Conservation (phyloP, 1,140 invertebrate genomes). For the Aethina tumida region DNA sequence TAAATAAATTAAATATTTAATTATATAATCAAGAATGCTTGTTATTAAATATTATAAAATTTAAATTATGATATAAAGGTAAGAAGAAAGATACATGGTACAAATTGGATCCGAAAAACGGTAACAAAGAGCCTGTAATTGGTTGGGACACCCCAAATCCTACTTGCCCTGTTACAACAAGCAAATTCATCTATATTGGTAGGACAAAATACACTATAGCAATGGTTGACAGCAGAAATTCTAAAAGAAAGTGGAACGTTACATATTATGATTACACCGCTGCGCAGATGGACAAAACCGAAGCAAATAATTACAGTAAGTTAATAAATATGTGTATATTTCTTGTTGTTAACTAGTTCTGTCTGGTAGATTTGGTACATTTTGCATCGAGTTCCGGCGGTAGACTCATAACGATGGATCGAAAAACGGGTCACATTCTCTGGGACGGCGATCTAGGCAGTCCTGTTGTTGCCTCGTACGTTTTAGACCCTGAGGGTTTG, state of each 20-base stretch:
- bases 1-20: too few relatives aligned
- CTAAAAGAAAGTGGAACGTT: conserved; percentile 84
- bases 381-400: conserved; percentile 86
- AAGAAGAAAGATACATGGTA: conserved; percentile 95
- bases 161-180: conserved; percentile 49
- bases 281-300: conserved; percentile 59
- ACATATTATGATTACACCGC: conserved; percentile 87
- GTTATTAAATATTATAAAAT: too few relatives aligned
- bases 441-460: conserved; percentile 83
- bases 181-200: conserved; percentile 61
- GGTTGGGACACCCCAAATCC: conserved; percentile 41
- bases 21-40: too few relatives aligned
- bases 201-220: conserved; percentile 90
- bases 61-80: too few relatives aligned
- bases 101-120: conserved; percentile 83
- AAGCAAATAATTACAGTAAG: conserved; percentile 74
- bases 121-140: conserved; percentile 70
- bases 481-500: conserved; percentile 67
- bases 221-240: conserved; percentile 82
- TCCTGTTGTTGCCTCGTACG: conserved; percentile 85
- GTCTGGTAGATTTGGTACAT: conserved; percentile 65
- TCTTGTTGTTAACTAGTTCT: conserved; percentile 6
- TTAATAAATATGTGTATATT: conserved; percentile 10
- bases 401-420: conserved; percentile 67
- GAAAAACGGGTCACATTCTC: conserved; percentile 60